phyloP scores from a whole-genome alignment of 2,797 vertebrate genomes.

The Todus mexicanus region DNA sequence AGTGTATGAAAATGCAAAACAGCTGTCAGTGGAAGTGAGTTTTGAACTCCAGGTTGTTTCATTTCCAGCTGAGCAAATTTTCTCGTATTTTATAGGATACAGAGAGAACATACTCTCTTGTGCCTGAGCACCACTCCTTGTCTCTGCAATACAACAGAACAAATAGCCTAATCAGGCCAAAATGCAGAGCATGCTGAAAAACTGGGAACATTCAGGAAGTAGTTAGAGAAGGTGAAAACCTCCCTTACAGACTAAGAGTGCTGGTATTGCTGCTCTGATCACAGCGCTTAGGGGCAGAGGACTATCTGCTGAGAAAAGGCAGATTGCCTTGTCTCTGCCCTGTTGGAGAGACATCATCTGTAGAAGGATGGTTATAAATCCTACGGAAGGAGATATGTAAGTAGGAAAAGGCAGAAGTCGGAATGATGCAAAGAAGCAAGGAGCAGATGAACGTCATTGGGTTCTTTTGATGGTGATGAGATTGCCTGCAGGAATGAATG shows the following conservation, averaged over 20 bases:
- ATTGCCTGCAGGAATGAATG: background rate
- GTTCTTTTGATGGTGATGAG: background rate
- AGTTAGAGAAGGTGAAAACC: background rate
- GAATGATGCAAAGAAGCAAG: background rate
- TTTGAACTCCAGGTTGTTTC: slow-evolving; percentile 28
- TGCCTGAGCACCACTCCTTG: slow-evolving; percentile 3
- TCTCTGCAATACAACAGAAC: slow-evolving; percentile 40
- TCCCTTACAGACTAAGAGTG: background rate
- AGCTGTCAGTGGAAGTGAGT: background rate
- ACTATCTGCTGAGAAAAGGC: background rate
- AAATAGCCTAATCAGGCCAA: slow-evolving; percentile 53
- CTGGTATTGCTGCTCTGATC: background rate
- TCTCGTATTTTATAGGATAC: slow-evolving; percentile 8
- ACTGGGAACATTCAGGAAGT: background rate
- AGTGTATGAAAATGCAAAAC: background rate
- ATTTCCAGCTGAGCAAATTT: slow-evolving; percentile 53
- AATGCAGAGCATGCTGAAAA: slow-evolving; percentile 45
- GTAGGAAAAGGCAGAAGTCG: background rate
- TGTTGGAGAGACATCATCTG: background rate
- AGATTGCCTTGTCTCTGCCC: background rate
- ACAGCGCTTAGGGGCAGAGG: background rate
- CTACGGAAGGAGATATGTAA: background rate
- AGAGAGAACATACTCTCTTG: slow-evolving; percentile 26
- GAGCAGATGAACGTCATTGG: background rate
- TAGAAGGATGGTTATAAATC: background rate